Evolutionary conservation across 2,797 vertebrate species (phyloP), one percentile per base, ranked within the genome.

Genomic region (Micromesistius poutassou): DNA sequence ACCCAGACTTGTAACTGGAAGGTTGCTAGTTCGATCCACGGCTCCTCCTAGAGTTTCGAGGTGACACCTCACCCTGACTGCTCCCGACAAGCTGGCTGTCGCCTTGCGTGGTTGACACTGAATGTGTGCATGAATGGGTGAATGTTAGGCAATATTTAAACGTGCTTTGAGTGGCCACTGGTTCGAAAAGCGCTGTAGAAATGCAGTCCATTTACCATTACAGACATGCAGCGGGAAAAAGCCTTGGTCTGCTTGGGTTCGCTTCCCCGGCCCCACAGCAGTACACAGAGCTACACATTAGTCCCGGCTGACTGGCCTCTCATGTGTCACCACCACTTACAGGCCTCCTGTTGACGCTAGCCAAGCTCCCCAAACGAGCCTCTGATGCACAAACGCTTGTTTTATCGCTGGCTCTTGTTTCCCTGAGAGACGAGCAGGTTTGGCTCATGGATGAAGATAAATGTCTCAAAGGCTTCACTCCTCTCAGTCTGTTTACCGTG

Each of bases 261-360:
- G 84, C 85, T 87, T 83, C 77, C 0, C 74, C n/a, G n/a, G 76
- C 88, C 87, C 77, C 1, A 0, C 87, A 85, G 81, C 87, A 85
- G 87, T 87, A 83, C 8, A 50, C 84, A 86, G 88, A 87, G 88
- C 86, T 88, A 80, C 71, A 79, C 82, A 87, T 91, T 91, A 90
- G 83, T 91, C 81, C 75, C 12, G 86, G 83, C 86, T 70, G 89
- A 81, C 90, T 83, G 88, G 86, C 74, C 82, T 2, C 82, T 90
- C 87, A 68, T 86, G 91, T 89, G 91, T 91, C 91, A 91, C 87
- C 88, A 89, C 83, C 76, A 80, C 90, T 92, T 88, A 91, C 42
- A 12, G 79, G 85, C 81, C 79, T 88, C 86, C 85, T 85, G 77
- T 42, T 76, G 87, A 89, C 16, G 80, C 82, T 76, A 35, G 28